Percentiles rank a stretch among this genome's conserved stretches.
These are phyloP conservation scores for Anastrepha obliqua DNA, from an alignment of 1,140 invertebrate genomes.

Conservation along the genomic window DNA sequence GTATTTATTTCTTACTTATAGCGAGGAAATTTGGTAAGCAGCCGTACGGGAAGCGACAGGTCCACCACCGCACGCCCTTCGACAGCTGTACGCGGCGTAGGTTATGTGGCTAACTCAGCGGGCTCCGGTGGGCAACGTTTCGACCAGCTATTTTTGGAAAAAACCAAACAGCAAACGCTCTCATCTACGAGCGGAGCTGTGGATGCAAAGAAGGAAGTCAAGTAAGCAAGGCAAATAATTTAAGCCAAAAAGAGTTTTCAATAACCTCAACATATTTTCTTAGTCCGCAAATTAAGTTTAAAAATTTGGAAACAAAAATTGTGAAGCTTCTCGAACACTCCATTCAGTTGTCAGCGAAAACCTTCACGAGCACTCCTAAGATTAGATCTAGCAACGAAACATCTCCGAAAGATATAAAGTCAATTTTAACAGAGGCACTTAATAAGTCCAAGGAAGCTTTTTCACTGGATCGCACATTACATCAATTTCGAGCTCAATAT, in stretches of 20 bases:
- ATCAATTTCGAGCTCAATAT: conserved; percentile 92
- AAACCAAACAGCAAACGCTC: conserved; percentile 73
- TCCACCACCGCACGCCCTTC: conserved; percentile 83
- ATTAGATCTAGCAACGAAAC: not conserved
- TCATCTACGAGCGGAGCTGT: conserved; percentile 74
- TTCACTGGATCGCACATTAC: conserved; percentile 91
- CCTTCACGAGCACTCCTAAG: not conserved
- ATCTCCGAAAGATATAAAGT: conserved; percentile 59
- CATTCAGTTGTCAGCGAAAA: conserved; percentile 78
- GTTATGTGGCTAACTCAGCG: conserved; percentile 87
- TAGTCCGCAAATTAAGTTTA: conserved; percentile 90
- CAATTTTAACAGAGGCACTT: conserved; percentile 77
- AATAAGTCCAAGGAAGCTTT: conserved; percentile 98
- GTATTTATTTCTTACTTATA: conserved; percentile 37
- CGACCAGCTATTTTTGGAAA: conserved; percentile 86
- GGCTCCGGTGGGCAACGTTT: conserved; percentile 78
- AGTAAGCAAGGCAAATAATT: conserved; percentile 60
- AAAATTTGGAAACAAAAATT: conserved; percentile 87
- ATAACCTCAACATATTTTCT: conserved; percentile 58
- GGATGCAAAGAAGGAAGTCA: conserved; percentile 81
- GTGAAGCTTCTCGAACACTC: conserved; percentile 90
- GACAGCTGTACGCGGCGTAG: conserved; percentile 96
- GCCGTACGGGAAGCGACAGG: conserved; percentile 64
- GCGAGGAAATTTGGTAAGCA: conserved; percentile 68
- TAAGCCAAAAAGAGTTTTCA: not conserved